Evolutionary conservation across 1,140 invertebrate species (phyloP), one percentile per base, ranked within the genome.

Genomic region (Cydia amplana): DNA sequence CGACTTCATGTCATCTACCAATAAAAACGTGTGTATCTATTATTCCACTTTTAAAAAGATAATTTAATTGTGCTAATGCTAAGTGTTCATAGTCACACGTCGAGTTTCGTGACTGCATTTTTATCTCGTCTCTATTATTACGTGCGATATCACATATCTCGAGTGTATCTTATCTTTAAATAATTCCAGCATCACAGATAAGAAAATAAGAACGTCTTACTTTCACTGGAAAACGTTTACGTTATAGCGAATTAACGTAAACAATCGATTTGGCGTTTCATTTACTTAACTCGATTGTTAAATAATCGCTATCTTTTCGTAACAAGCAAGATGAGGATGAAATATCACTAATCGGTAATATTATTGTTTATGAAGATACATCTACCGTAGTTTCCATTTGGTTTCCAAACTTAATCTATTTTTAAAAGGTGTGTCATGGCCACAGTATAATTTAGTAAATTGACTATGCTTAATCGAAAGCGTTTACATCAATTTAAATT

Each of bases 141-240:
- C 65, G 65, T 36, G 65, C 65, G 65, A 36, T 70, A 70, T 70
- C 65, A 18, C 23, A 12, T 70, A 70, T 70, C 65, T 70, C 16
- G 64, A 67, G 64, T 67, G 65, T 18, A 70, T 40, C 16, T 40
- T 70, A 70, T 70, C 65, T 36, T n/a, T 20, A n/a, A 36, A 36
- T 36, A 70, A 70, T 36, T n/a, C 65, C 65, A 70, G 32, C 65
- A n/a, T 70, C 65, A 9, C 25, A 18, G 65, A 70, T 70, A 70
- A 40, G 28, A 36, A 18, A 70, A 70, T 70, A 70, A 10, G 65
- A 70, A 70, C 36, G 36, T 36, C 28, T 70, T 70, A 70, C 65
- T 70, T 70, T 70, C 65, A 70, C 65, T 70, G 55, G n/a, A 60
- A 70, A 70, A 70, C 65, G 65, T 40, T 70, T 40, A 40, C n/a